Evolutionary conservation across 2,888 invertebrate genomes (phyloP), one percentile per base, ranked within the genome.

Genomic region (Hyposoter didymator): DNA sequence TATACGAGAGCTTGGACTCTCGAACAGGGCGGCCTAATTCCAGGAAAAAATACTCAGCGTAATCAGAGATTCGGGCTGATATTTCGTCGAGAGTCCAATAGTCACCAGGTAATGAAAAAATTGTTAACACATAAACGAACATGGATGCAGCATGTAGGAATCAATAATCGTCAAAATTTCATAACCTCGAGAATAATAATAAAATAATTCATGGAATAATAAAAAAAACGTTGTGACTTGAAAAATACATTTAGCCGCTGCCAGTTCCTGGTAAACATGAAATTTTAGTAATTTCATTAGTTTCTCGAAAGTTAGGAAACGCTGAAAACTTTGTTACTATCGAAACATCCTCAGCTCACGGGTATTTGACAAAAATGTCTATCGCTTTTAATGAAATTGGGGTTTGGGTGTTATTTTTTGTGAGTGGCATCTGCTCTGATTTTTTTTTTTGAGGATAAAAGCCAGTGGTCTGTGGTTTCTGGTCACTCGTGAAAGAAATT

Each of bases 1-100:
- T 55, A 55, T n/a, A 43, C 14, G 55, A 39, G n/a, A 43, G 43
- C 6, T 55, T 22, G 1, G 43, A 39, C 4, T 19, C 28, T n/a
- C 0, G 69, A 78, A 78, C 28, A 69, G 67, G 43, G 52, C 43
- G 43, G 67, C 55, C 28, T 43, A 62, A 62, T 78, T 70, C 62
- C 47, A 5, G 6, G 45, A 70, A 45, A 35, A 35, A 70, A 70
- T 70, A 47, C 22, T 14, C n/a, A 45, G 17, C 32, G 47, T 12
- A 19, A 55, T 67, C n/a, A 35, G 19, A 47, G 52, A 78, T 70
- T 55, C 14, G 67, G 19, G n/a, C 19, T 14, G 59, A 62, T 78
- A 62, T 78, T 69, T 69, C n/a, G 47, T 45, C 47, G 6, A 19
- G 6, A 19, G 14, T 0, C 45, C n/a, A 2, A 28, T 22, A 6